These are phyloP conservation scores for Melierax canorus DNA, from an alignment of 2,113 vertebrate species.

Conservation along the genomic window DNA sequence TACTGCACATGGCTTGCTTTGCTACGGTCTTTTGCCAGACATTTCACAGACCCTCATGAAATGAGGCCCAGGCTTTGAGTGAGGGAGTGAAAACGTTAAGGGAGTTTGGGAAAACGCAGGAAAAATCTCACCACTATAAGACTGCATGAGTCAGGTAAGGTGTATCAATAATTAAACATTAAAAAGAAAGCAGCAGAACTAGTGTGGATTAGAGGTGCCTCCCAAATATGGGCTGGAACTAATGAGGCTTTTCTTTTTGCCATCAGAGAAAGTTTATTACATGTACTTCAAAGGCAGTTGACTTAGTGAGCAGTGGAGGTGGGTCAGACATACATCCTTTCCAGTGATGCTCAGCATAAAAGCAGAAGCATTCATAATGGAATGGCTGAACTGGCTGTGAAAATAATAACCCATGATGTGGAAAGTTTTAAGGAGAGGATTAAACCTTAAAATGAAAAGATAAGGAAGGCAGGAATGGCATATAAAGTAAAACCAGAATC, in stretches of 20 bases:
- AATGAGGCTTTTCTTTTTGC: constrained; percentile 61
- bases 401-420: background rate
- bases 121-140: background rate
- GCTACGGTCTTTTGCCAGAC: background rate
- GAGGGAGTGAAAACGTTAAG: background rate
- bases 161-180: constrained; percentile 30
- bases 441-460: background rate
- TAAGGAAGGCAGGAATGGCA: background rate
- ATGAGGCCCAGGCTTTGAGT: background rate
- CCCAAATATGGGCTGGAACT: constrained; percentile 38
- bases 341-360: background rate
- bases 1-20: background rate
- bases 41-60: background rate
- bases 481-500: background rate
- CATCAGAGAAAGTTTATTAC: constrained; percentile 53
- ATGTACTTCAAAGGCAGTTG: constrained; percentile 62
- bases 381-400: background rate
- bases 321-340: constrained; percentile 3
- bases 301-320: constrained; percentile 5
- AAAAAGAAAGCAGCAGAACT: constrained; percentile 18
- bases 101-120: background rate
- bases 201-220: constrained; percentile 1
- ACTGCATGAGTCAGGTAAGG: background rate
- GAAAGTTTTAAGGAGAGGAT: background rate
- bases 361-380: background rate